Evolutionary conservation across 2,113 vertebrate species (phyloP).

Genomic region (Xiphias gladius): DNA sequence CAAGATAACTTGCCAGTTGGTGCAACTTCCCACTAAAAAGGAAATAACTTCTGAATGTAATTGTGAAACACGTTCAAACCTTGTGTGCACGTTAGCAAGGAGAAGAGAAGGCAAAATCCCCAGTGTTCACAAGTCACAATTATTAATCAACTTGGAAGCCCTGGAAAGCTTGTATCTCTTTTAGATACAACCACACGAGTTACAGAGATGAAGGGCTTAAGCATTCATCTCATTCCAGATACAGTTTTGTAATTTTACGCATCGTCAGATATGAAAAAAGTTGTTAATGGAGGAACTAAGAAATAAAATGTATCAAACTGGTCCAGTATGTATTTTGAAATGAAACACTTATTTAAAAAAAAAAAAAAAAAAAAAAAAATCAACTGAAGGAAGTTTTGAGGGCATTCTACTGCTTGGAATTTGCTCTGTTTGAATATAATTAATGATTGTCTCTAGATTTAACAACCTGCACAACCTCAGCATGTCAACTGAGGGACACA

Average conservation of each 20-base stretch:
- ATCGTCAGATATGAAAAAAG: not conserved
- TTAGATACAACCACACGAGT: not conserved
- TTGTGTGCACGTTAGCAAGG: no score
- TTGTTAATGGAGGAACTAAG: no score
- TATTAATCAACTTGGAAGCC: not conserved
- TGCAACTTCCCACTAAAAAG: not conserved
- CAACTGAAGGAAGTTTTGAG: no score
- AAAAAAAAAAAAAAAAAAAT: no score
- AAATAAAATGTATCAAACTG: no score
- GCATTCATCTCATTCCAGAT: not conserved
- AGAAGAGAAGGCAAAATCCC: not conserved
- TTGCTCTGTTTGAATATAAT: not conserved
- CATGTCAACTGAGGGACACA: not conserved
- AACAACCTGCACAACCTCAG: not conserved
- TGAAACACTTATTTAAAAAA: no score
- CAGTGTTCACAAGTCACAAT: not conserved
- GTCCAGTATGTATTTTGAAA: no score
- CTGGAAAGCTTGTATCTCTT: not conserved
- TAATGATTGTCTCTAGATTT: not conserved
- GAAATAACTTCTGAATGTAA: not conserved
- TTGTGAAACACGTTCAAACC: not conserved
- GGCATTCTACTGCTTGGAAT: no score
- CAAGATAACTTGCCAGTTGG: not conserved
- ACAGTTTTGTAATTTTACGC: not conserved
- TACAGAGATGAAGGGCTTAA: not conserved